Base-by-base conservation (phyloP, 1,140 invertebrate species). In the Cydia amplana region DNA sequence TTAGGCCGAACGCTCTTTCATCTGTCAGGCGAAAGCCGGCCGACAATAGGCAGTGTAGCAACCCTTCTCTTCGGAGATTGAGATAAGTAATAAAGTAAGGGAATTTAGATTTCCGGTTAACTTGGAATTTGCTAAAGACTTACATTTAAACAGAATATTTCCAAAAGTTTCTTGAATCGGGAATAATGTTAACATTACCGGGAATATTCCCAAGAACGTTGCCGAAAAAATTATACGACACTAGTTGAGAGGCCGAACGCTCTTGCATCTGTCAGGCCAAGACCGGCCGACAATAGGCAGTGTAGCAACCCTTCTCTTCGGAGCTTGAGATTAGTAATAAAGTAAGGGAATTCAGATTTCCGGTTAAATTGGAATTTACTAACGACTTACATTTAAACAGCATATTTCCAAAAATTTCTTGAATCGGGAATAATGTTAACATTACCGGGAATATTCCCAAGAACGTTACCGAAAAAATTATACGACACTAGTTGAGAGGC, bases 11-110 rank as follows among this genome's bases (percentile, higher is more conserved):
- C 46, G 46, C 46, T 32, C 32, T 3, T 60, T 18, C 51, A 55
- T 55, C 18, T 60, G 18, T 23, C 51, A 60, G 51, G 51, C 51
- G 18, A 60, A 60, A 18, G 51, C 51, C 18, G 51, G 51, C 51
- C 7, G n/a, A 60, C 51, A 60, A 60, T 60, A 60, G 51, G 51
- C 51, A 60, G 51, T 60, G 51, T 23, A 60, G 51, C 51, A 60
- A 60, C 51, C 51, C 51, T 60, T 60, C 51, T 60, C 51, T 60
- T 20, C 10, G 51, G 2, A 7, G 18, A 1, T 60, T 9, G 51
- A 60, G 51, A 60, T 60, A 60, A 60, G n/a, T 25, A 28, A 28
- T 32, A 32, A 4, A 4, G 4, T 60, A 60, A 23, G 55, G 18
- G 55, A 60, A 23, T 60, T 23, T 18, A 23, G 51, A 23, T 60